Base-by-base conservation (phyloP, 2,113 vertebrate species). In the Macrotus californicus region DNA sequence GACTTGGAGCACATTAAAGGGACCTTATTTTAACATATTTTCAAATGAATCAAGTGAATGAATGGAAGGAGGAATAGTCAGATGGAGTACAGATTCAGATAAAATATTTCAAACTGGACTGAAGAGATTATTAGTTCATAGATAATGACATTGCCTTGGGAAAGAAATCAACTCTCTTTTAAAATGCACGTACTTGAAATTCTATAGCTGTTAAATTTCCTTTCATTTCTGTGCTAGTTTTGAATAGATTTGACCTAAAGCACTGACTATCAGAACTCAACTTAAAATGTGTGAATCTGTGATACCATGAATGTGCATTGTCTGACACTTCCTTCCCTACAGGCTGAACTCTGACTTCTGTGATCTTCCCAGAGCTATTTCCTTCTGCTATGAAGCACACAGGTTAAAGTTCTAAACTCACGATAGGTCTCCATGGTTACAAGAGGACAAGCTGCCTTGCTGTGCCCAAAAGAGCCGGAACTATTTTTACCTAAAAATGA, bases 391-490 rank as follows among this genome's bases (percentile, higher is more conserved):
- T 83, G 83, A 84, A 96, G 18, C 31, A 85, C 4, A 61, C 70
- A 94, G 72, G 31, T 88, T 96, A 92, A 97, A 97, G 96, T 50
- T n/a, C 95, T 67, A 80, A 96, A 91, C 87, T 94, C 94, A 59
- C 43, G 21, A 64, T 82, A 97, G n/a, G 89, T 98, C 96, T 98
- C 98, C 98, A 98, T 98, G 97, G 98, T 98, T 98, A 98, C 98
- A 91, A 56, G 82, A 94, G 76, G 88, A 89, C 94, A 97, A 95
- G 84, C 64, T 87, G 85, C 83, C 91, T 87, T 91, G 97, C 96
- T 96, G 92, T 96, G 77, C 94, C 89, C 31, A 95, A 64, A 97
- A 97, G 89, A 97, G 88, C 94, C 70, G 41, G 41, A 87, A 81
- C 92, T 96, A 88, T 95, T 97, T 97, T 93, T 86, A 96, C 90